Base-by-base conservation (phyloP, 2,797 vertebrate species). In the Gambelia wislizenii region DNA sequence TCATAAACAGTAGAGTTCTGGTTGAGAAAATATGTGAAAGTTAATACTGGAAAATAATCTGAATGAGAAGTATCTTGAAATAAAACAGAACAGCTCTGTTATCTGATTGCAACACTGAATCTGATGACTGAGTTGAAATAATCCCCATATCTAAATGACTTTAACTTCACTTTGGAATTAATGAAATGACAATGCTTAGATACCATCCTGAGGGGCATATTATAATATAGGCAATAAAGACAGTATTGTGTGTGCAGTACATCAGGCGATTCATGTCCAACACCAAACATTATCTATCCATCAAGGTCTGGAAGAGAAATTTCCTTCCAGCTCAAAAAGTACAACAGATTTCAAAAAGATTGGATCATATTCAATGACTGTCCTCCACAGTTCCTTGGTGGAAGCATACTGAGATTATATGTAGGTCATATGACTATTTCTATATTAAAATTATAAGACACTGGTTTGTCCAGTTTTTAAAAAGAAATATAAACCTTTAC, bases 161-260 rank as follows among this genome's bases (percentile, higher is more conserved):
- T 81, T 36, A 64, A 87, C 70, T 87, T 67, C 27, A 75, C 54
- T 36, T 49, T 36, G 70, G 59, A 67, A 87, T 85, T 42, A 81
- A 85, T 81, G 69, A 89, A 94, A 84, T 33, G 87, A 0, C 8
- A 0, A 39, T 0, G 0, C 0, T 59, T 59, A 84, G 49, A 70
- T 79, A 70, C 9, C n/a, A 49, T 59, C 42, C n/a, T 54, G 0
- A 18, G 9, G 44, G 4, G 52, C n/a, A 47, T 61, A 72, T 80
- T 72, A 56, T 87, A 72, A 84, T 70, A 30, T 13, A 79, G 20
- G 49, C 30, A 79, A 59, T 36, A 42, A 44, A 20, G 5, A 52
- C n/a, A 70, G n/a, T 49, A 10, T 42, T 59, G 9, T 9, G 14
- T 52, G 6, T 81, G 61, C 61, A 74, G 25, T 44, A 84, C 3